A percentile compares a stretch with the other conserved stretches of the same genome.
These are phyloP conservation scores for Anthopleura xanthogrammica DNA, from an alignment of 92 coral and sea anemone genomes.

Conservation along the genomic window DNA sequence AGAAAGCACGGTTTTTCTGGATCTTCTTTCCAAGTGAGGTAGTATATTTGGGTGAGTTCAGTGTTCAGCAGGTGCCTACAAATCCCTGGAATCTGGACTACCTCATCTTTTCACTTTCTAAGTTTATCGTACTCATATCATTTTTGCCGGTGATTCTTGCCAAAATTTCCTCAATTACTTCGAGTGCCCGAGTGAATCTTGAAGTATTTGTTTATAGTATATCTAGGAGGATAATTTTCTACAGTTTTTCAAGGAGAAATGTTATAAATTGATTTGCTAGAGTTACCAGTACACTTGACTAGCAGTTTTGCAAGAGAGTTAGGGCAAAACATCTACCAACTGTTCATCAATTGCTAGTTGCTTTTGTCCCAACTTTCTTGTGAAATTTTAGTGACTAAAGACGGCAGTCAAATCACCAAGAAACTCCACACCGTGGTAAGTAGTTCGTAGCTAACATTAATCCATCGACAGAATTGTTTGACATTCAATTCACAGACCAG, in stretches of 20 bases:
- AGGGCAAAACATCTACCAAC: constrained; percentile 64
- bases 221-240: not conserved
- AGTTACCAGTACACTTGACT: too few species aligned
- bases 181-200: too few species aligned
- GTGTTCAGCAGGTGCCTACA: not conserved
- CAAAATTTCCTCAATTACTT: too few species aligned
- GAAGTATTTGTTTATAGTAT: too few species aligned
- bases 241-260: not conserved
- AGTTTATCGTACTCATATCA: too few species aligned
- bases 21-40: not conserved
- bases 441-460: not conserved
- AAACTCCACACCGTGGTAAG: not conserved
- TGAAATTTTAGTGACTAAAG: not conserved
- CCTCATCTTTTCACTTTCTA: too few species aligned
- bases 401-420: not conserved
- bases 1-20: not conserved
- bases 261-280: not conserved
- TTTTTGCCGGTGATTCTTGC: too few species aligned
- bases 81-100: too few species aligned
- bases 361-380: constrained; percentile 54
- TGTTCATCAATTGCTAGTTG: constrained; percentile 99
- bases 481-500: not conserved
- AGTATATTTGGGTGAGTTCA: not conserved
- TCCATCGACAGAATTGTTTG: not conserved
- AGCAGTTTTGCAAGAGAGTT: constrained; percentile 4